A percentile compares a stretch with the other conserved stretches of the same genome.
Conservation (phyloP, 2,888 invertebrate species). For the Drosophila suboccidentalis region DNA sequence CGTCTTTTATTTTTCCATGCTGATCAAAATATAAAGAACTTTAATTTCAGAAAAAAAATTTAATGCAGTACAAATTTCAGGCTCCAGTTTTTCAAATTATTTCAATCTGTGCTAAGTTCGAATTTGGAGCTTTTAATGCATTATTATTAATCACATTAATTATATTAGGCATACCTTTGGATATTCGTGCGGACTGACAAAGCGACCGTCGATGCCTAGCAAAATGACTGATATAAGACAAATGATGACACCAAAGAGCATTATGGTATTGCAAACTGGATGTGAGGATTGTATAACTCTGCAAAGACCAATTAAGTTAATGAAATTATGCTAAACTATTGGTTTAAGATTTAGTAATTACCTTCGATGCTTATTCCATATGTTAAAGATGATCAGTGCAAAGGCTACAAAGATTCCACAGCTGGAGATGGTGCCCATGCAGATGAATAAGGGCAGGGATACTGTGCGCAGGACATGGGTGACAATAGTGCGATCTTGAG, state of each 20-base stretch:
- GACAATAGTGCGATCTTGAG: conserved; percentile 97
- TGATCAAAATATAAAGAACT: no score
- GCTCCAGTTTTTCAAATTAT: no score
- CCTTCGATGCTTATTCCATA: conserved; percentile 96
- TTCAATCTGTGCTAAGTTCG: no score
- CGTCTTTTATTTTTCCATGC: no score
- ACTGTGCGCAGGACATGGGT: conserved; percentile 94
- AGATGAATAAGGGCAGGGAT: conserved; percentile 95
- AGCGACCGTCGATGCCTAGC: conserved; percentile 94
- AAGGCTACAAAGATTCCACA: conserved; percentile 95
- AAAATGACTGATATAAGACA: conserved; percentile 96
- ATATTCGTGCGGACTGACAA: conserved; percentile 91
- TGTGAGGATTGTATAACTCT: conserved; percentile 99
- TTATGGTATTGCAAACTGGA: conserved; percentile 98
- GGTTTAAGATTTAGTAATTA: conserved; percentile 84
- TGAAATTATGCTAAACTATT: neutral
- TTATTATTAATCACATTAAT: neutral
- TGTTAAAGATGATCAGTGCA: conserved; percentile 95
- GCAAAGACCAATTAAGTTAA: conserved; percentile 71
- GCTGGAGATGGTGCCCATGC: conserved; percentile 96
- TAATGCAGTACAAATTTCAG: no score
- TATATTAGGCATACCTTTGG: conserved; percentile 86
- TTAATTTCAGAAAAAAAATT: no score
- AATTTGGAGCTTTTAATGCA: neutral
- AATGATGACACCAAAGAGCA: conserved; percentile 96